Evolutionary conservation across 2,888 invertebrate species (phyloP).

Genomic region (Lagria hirta): DNA sequence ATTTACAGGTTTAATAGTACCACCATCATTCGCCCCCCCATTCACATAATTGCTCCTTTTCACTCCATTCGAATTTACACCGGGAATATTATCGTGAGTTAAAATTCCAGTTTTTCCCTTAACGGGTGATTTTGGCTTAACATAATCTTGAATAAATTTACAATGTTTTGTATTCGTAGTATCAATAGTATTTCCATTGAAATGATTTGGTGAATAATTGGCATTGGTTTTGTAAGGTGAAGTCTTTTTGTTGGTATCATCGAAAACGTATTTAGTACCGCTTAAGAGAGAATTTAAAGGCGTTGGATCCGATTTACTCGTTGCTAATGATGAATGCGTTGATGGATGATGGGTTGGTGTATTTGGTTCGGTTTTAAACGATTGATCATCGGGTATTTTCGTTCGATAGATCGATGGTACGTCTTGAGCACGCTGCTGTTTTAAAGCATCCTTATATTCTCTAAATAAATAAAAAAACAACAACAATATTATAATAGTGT

Average conservation of each 20-base stretch:
- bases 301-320: conserved; percentile 57
- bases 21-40: conserved; percentile 47
- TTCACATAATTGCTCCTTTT: conserved; percentile 49
- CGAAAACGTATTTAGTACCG: conserved; percentile 61
- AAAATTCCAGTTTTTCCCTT: conserved; percentile 61
- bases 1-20: conserved; percentile 36
- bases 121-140: conserved; percentile 68
- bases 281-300: conserved; percentile 55
- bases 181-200: conserved; percentile 27
- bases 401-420: conserved; percentile 68
- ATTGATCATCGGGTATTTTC: conserved; percentile 62
- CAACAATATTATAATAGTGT: conserved; percentile 2
- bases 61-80: conserved; percentile 34
- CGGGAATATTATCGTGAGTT: conserved; percentile 60
- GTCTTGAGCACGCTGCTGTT: conserved; percentile 81
- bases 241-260: conserved; percentile 58
- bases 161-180: conserved; percentile 4
- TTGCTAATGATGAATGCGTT: conserved; percentile 47
- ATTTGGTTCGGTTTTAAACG: conserved; percentile 58
- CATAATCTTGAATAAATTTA: conserved; percentile 56
- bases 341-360: conserved; percentile 52
- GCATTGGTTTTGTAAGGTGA: conserved; percentile 66
- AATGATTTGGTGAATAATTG: conserved; percentile 41
- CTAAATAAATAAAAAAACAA: too few relatives aligned
- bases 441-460: conserved; percentile 88